phyloP scores from a whole-genome alignment of 2,888 invertebrate genomes.

The Trissolcus brochymenae region DNA sequence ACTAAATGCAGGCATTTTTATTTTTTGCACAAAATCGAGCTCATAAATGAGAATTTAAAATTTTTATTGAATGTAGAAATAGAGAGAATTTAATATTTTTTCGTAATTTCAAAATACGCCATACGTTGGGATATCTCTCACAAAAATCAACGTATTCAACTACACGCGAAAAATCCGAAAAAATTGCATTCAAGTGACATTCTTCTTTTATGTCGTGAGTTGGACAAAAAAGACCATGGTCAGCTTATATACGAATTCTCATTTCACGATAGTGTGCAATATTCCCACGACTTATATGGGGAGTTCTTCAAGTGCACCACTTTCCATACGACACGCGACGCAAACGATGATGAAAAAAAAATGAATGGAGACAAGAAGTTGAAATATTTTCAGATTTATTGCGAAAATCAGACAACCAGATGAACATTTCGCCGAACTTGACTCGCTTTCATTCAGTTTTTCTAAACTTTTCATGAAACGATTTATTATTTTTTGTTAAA shows the following conservation, averaged over 20 bases:
- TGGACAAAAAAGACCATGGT: conserved; percentile 27
- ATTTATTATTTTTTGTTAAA: no score
- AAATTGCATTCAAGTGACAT: conserved; percentile 44
- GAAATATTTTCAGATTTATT: conserved; percentile 16
- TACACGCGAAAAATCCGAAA: conserved; percentile 12
- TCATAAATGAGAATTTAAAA: no score
- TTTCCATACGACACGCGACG: conserved; percentile 39
- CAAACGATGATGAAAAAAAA: conserved; percentile 18
- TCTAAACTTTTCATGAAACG: no score
- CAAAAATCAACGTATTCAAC: conserved; percentile 29
- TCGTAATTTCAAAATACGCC: conserved; percentile 11
- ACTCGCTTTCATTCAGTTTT: no score
- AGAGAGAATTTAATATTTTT: background rate
- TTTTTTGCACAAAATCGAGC: no score
- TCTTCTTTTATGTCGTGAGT: conserved; percentile 27
- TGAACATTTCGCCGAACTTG: no score
- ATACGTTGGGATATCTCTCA: conserved; percentile 9
- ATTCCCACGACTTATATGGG: conserved; percentile 23
- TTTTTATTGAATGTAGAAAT: no score
- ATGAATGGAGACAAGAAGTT: conserved; percentile 5
- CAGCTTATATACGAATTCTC: conserved; percentile 38
- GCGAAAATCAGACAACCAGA: conserved; percentile 6
- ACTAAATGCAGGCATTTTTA: no score
- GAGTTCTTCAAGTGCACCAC: conserved; percentile 18
- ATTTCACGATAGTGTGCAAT: conserved; percentile 32